Conservation (phyloP, 2,113 vertebrate species). For the Cyanoliseus patagonus region DNA sequence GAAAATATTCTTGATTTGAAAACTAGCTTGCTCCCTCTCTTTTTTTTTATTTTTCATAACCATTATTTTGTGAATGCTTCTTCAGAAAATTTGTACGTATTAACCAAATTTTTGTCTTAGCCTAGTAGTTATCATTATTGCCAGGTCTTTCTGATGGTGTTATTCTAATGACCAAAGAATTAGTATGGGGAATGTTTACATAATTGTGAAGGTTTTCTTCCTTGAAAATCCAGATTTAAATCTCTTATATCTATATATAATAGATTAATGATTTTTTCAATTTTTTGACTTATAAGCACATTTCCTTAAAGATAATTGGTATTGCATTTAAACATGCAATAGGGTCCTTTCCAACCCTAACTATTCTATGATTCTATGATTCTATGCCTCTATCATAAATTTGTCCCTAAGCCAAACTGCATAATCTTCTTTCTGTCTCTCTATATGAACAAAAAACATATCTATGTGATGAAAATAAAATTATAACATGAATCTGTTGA, state of each 20-base stretch:
- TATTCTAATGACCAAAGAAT: not conserved
- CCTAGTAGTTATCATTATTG: not conserved
- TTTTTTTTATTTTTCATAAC: not conserved
- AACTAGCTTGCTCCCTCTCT: not conserved
- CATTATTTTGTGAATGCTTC: not conserved
- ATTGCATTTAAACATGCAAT: not conserved
- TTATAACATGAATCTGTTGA: not conserved
- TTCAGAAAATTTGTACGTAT: not conserved
- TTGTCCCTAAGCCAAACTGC: not conserved
- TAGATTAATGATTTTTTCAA: not conserved
- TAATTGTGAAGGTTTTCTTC: not conserved
- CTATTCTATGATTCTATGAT: too few species aligned
- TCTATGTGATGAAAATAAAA: not conserved
- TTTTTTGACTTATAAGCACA: not conserved
- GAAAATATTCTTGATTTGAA: not conserved
- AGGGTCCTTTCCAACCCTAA: too few species aligned
- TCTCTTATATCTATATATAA: not conserved
- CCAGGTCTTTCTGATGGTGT: not conserved
- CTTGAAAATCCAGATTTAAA: not conserved
- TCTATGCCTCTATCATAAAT: not conserved
- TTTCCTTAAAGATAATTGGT: not conserved
- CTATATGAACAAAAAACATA: not conserved
- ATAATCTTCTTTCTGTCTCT: not conserved
- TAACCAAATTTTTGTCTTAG: not conserved
- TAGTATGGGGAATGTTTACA: not conserved